Evolutionary conservation across 2,888 invertebrate species (phyloP), one percentile per base, ranked within the genome.

Genomic region (Nemotelus pantherinus): DNA sequence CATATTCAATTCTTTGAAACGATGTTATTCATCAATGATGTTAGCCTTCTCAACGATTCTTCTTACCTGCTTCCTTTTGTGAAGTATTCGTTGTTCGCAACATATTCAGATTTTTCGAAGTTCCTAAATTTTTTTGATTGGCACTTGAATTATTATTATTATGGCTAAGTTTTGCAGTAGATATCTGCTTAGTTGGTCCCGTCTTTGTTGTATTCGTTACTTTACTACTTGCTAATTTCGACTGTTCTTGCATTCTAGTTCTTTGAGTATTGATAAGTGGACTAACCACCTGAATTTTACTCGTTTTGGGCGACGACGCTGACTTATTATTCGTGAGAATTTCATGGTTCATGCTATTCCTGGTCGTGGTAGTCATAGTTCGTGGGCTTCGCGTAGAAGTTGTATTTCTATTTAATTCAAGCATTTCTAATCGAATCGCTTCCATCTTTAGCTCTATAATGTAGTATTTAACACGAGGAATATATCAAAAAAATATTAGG

Each of bases 401-500:
- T 44, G 44, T 50, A 6, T 57, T 60, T 63, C 53, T 60, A 47
- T 77, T 68, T 77, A 67, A 67, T 55, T 74, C 60, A 76, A 77
- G 68, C 77, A 72, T 65, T 75, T 80, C 78, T 67, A 79, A 78
- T 45, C 74, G 77, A 45, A 71, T 68, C 60, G 71, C 78, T 65
- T 77, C 78, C 77, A 78, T 77, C 70, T 77, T 79, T 57, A 77
- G 79, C 67, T 74, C 78, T 80, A 78, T 78, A 81, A 81, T 72
- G 47, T 63, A 76, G 80, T 80, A 83, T 82, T 77, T 71, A 80
- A 80, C 82, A 77, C 64, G 71, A 79, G 79, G 76, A 78, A 80
- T 78, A 81, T 79, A 79, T 76, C 82, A 82, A 25, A 80, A 82
- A 82, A 79, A 80, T 80, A 81, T 76, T 81, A 78, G 81, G 81